Evolutionary conservation across 2,888 invertebrate species (phyloP), one percentile per base, ranked within the genome.

Genomic region (Troides helena): DNA sequence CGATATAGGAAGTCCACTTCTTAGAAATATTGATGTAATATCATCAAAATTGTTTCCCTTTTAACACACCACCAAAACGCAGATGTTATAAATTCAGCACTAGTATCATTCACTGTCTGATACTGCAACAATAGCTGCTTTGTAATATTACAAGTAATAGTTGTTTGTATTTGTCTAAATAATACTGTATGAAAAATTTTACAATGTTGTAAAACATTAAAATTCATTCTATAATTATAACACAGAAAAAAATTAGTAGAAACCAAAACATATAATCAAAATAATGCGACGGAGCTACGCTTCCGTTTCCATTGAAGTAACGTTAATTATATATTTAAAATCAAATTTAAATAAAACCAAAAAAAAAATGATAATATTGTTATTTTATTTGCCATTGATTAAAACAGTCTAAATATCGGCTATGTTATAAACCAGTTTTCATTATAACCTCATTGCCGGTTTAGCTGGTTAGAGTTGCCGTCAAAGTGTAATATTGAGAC

Each of bases 1-100:
- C 72, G 71, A 71, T 70, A 70, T 73, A 71, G 73, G 72, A 70
- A 72, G 50, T 67, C 12, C 5, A 56, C 43, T 74, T 76, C 73
- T 73, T 50, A 69, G 74, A 73, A 73, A 57, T 67, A 56, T 65
- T 58, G 58, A n/a, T 50, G 53, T 67, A 57, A 63, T 59, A 62
- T 53, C 36, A 60, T 56, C 64, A 46, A 63, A 53, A n/a, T 7
- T 53, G 53, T 53, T 53, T n/a, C 7, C 18, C 8, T 53, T 17
- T 17, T n/a, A 53, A 53, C 53, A 46, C 12, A 14, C 0, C 46
- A 14, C 46, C 46, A 12, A 14, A 46, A 46, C 46, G 14, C 2
- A 14, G 12, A 14, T 46, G 46, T 46, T 46, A 46, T 46, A 14
- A 46, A 46, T 14, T 46, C 14, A 46, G 2, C 46, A 14, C 14